These are phyloP conservation scores for Meta bourneti DNA, from an alignment of 2,888 invertebrate species.

Conservation along the genomic window DNA sequence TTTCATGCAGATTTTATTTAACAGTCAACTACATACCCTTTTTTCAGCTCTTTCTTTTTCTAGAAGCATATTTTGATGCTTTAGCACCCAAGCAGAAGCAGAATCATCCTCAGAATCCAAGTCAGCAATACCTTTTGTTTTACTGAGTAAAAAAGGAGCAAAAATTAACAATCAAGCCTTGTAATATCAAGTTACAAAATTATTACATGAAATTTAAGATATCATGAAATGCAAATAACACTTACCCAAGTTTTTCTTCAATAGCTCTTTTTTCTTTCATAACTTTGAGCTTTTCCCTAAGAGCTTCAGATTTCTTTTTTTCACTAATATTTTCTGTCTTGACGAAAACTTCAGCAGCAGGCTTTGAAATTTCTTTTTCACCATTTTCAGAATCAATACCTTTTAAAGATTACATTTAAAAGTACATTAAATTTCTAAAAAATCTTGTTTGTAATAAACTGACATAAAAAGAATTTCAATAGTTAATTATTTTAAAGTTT, in stretches of 20 bases:
- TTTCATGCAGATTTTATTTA: no score
- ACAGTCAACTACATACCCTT: conserved; percentile 83
- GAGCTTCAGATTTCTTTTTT: conserved; percentile 88
- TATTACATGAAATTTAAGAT: not conserved
- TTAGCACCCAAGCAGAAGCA: conserved; percentile 90
- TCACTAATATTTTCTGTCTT: conserved; percentile 83
- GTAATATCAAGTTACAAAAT: not conserved
- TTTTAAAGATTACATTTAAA: not conserved
- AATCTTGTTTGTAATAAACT: no score
- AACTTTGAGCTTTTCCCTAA: conserved; percentile 89
- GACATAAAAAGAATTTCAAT: no score
- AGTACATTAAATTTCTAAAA: not conserved
- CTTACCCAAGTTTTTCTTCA: conserved; percentile 85
- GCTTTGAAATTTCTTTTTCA: conserved; percentile 83
- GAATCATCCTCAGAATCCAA: conserved; percentile 88
- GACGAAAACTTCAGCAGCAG: conserved; percentile 84
- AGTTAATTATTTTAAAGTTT: no score
- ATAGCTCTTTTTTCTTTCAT: conserved; percentile 90
- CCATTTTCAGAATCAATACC: conserved; percentile 78
- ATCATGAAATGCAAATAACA: not conserved
- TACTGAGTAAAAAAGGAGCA: conserved; percentile 21
- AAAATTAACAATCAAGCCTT: not conserved
- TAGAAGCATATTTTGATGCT: conserved; percentile 87
- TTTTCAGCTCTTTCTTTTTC: conserved; percentile 92
- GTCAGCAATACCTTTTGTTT: conserved; percentile 77